These are phyloP conservation scores for Axea sp. DNA, from an alignment of 2,888 invertebrate genomes.

Conservation along the genomic window DNA sequence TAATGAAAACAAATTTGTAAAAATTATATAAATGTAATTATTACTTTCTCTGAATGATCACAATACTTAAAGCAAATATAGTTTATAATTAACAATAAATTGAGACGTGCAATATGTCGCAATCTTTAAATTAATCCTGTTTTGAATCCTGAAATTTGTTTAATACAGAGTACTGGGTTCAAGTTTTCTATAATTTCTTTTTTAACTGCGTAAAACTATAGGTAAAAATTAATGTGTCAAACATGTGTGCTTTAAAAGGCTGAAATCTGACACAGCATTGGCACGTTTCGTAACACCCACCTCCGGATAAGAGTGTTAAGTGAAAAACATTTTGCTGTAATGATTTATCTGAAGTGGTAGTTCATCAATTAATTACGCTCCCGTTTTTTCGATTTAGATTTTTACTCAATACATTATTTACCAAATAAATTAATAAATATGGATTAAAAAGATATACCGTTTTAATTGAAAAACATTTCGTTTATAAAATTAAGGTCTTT, in stretches of 20 bases:
- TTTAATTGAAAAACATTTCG: too few species aligned
- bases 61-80: too few species aligned
- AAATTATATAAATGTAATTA: too few species aligned
- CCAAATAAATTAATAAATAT: too few species aligned
- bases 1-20: too few species aligned
- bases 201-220: slow-evolving; percentile 15
- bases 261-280: slow-evolving; percentile 33
- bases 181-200: slow-evolving; percentile 34
- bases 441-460: too few species aligned
- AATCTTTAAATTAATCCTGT: slow-evolving; percentile 8
- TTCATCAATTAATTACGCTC: slow-evolving; percentile 28
- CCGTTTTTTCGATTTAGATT: too few species aligned
- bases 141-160: slow-evolving; percentile 21
- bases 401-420: too few species aligned
- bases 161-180: slow-evolving; percentile 16
- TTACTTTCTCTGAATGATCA: too few species aligned
- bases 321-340: slow-evolving; percentile 37
- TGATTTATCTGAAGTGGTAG: slow-evolving; percentile 31
- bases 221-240: slow-evolving; percentile 47
- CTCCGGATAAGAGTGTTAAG: slow-evolving; percentile 32
- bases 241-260: slow-evolving; percentile 38
- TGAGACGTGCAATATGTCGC: too few species aligned
- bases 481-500: too few species aligned
- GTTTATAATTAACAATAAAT: too few species aligned
- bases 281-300: slow-evolving; percentile 19